Evolutionary conservation across 2,888 invertebrate genomes (phyloP), one percentile per base, ranked within the genome.

Genomic region (Caenorhabditis sp.): DNA sequence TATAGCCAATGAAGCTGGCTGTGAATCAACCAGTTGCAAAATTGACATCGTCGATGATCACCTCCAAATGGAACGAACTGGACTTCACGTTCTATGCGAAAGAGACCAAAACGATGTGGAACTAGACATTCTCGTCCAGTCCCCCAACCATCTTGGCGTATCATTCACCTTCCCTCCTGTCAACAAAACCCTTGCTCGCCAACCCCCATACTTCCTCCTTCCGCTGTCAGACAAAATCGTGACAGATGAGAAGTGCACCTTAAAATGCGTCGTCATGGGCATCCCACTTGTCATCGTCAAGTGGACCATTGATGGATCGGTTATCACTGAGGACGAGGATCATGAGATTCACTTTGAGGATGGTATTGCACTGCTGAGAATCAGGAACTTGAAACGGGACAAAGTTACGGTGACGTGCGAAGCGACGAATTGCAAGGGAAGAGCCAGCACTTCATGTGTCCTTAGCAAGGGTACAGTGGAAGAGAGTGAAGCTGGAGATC

Each of bases 1-100:
- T 89, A 96, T 96, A 65, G 94, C 94, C 60, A 97, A 97, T 93
- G 94, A 95, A 89, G 94, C 95, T 89, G 98, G 98, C 87, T 95
- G 95, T 94, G 95, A 95, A 89, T 94, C 94, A 91, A 95, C 95
- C 90, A 69, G 78, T 47, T 88, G 88, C 55, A 77, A 60, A 32
- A 72, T 90, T 6, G 68, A 79, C 15, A 76, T 89, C 8, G 85
- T 88, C 22, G 89, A 87, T 56, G 87, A 88, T 51, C 80, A 85
- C n/a, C 51, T 82, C 18, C 67, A 53, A 24, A 80, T 86, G 55
- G 79, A 86, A 22, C 60, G 78, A 28, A 84, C 88, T 20, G 83
- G 85, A 56, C 74, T 88, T 6, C 82, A 85, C 28, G 82, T 89
- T 8, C 77, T 84, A 32, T 89, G 88, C 47, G 86, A 88, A 32